These are phyloP conservation scores for Teleogryllus occipitalis DNA, from an alignment of 1,140 invertebrate species.

Conservation along the genomic window DNA sequence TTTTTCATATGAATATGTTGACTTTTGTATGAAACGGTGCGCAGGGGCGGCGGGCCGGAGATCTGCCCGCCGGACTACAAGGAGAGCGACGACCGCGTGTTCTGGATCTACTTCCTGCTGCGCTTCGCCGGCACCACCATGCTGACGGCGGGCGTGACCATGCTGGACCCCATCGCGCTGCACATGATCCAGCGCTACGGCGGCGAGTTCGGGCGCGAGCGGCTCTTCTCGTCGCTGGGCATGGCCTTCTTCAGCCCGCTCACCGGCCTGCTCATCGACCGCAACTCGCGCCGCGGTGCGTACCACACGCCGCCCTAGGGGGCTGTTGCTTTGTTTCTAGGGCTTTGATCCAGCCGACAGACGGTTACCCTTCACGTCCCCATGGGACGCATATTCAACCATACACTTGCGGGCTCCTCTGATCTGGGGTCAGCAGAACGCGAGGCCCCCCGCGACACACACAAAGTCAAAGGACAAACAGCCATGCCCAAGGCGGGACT, in stretches of 20 bases:
- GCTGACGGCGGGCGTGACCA: slow-evolving; percentile 63
- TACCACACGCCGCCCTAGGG: too few species aligned
- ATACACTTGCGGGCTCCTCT: too few species aligned
- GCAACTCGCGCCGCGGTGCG: slow-evolving; percentile 37
- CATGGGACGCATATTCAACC: too few species aligned
- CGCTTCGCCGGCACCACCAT: slow-evolving; percentile 66
- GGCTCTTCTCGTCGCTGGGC: slow-evolving; percentile 67
- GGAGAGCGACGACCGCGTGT: slow-evolving; percentile 61
- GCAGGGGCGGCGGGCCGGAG: slow-evolving; percentile 52
- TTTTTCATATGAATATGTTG: too few species aligned
- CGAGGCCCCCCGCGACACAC: too few species aligned
- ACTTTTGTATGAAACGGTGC: neutral
- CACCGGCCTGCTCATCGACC: slow-evolving; percentile 67
- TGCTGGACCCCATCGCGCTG: slow-evolving; percentile 73
- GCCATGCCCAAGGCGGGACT: too few species aligned
- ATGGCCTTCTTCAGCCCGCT: slow-evolving; percentile 74
- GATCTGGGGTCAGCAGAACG: too few species aligned
- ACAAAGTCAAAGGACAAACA: too few species aligned
- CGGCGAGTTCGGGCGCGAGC: slow-evolving; percentile 69
- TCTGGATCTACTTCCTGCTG: slow-evolving; percentile 69
- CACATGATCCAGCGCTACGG: slow-evolving; percentile 71
- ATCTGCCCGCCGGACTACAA: slow-evolving; percentile 65
- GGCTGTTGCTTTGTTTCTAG: too few species aligned
- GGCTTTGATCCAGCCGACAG: too few species aligned
- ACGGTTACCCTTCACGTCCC: too few species aligned